Evolutionary conservation across 1,140 invertebrate species (phyloP), one percentile per base, ranked within the genome.

Genomic region (Temnothorax longispinosus): DNA sequence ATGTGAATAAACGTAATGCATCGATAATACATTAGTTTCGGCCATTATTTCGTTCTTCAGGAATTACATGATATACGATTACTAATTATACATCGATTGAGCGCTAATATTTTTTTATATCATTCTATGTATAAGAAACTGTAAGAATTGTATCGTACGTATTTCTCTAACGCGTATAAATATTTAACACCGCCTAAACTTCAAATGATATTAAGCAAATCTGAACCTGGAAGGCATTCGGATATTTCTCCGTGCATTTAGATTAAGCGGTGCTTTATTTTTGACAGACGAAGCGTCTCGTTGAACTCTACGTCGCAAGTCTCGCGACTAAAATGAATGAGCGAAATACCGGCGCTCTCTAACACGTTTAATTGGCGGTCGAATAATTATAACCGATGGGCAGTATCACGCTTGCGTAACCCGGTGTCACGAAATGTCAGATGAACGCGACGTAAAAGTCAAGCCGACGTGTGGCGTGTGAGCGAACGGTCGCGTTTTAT

Each of bases 361-460:
- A 84, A 84, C 80, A 47, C 80, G 80, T 84, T 84, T 84, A 84
- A 84, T 84, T 84, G 80, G 80, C 69, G 80, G 80, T 84, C 80
- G 69, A 84, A 84, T 84, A 84, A 84, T 84, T 84, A 84, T 84
- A 84, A 84, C 80, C 80, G 80, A 84, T 84, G 80, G 69, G 54
- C 69, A 84, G 80, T 84, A 84, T 84, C 80, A 74, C 69, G 80
- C 80, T 84, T 75, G 80, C 69, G 80, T 84, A 84, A 84, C 80
- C 27, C 80, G 80, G 69, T 84, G 80, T 84, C 80, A 84, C 54
- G 69, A 54, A 84, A 84, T 75, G 69, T 84, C 80, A 84, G 80
- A 84, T 75, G 80, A 74, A 47, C 80, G 80, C 80, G 69, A 74
- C 69, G 80, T 84, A 75, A 84, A 84, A 84, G 80, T 84, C 69